Percentiles rank a stretch among this genome's conserved stretches.
phyloP scores from a whole-genome alignment of 30 jellyfish, hydroid and myxozoan genomes.

The Mastigias papua region DNA sequence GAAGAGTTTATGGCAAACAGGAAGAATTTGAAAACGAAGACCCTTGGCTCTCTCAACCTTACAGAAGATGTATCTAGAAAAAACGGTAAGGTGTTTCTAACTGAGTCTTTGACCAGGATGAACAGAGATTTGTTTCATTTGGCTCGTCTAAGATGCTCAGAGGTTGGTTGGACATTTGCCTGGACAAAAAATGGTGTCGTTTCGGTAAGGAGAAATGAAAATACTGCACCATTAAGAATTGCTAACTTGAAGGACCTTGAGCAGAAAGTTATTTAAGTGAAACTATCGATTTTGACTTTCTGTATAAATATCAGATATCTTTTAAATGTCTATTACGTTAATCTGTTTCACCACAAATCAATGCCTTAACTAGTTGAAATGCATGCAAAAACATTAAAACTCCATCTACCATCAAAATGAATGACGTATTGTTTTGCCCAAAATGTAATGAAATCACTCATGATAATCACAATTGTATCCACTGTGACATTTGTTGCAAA shows the following conservation, averaged over 20 bases:
- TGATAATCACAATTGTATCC: constrained; percentile 8
- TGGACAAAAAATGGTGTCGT: constrained; percentile 40
- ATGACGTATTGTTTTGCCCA: background rate
- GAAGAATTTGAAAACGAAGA: background rate
- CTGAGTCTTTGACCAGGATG: constrained; percentile 11
- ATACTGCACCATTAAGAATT: constrained; percentile 2
- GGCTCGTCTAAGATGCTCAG: background rate
- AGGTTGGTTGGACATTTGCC: background rate
- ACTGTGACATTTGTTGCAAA: constrained; percentile 16
- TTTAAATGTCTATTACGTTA: background rate
- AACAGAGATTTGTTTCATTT: background rate
- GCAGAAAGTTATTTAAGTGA: background rate
- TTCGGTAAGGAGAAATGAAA: constrained; percentile 7
- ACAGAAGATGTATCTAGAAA: background rate
- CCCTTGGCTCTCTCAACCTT: background rate
- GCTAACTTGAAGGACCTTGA: constrained; percentile 1
- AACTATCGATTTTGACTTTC: background rate
- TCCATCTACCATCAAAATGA: background rate
- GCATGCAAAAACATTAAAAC: background rate
- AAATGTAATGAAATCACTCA: constrained; percentile 3
- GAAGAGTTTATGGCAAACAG: background rate
- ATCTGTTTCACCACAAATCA: background rate
- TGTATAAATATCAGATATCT: background rate
- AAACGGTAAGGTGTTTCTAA: background rate
- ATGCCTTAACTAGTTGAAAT: background rate